These are phyloP conservation scores for Aradus depressus DNA, from an alignment of 2,888 invertebrate genomes.

Conservation along the genomic window DNA sequence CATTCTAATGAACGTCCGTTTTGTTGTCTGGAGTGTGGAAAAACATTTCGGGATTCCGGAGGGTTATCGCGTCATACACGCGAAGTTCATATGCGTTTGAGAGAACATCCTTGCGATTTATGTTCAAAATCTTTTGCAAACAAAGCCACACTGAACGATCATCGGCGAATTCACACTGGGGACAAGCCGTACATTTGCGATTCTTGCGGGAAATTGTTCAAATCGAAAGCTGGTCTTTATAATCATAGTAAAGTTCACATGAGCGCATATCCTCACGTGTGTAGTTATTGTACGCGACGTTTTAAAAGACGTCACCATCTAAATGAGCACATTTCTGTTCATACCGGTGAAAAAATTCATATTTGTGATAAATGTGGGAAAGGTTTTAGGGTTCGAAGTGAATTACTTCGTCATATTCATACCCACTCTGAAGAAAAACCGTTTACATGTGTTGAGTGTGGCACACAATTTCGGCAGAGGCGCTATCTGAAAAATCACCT, in stretches of 20 bases:
- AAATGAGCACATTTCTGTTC: constrained; percentile 41
- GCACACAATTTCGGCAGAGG: too few species aligned
- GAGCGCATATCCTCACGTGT: constrained; percentile 45
- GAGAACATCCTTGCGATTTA: constrained; percentile 41
- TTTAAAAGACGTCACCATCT: constrained; percentile 41
- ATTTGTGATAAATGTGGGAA: constrained; percentile 46
- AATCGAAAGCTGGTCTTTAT: constrained; percentile 32
- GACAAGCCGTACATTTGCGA: too few species aligned
- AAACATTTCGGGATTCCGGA: constrained; percentile 24
- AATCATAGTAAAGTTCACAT: constrained; percentile 41
- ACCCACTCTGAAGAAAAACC: too few species aligned
- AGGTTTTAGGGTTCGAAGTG: constrained; percentile 18
- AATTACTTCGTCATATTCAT: too few species aligned
- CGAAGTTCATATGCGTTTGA: constrained; percentile 39
- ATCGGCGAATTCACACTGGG: too few species aligned
- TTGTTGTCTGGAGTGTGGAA: constrained; percentile 36
- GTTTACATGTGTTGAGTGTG: too few species aligned
- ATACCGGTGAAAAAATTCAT: constrained; percentile 38
- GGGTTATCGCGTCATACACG: constrained; percentile 40
- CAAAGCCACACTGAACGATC: constrained; percentile 38
- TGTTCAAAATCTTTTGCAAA: constrained; percentile 43
- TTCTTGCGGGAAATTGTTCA: too few species aligned
- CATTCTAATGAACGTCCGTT: constrained; percentile 43
- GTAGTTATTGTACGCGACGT: constrained; percentile 46
- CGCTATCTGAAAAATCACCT: too few species aligned